Evolutionary conservation across 2,888 invertebrate genomes (phyloP), one percentile per base, ranked within the genome.

Genomic region (Scaptodrosophila latifasciaeformis): DNA sequence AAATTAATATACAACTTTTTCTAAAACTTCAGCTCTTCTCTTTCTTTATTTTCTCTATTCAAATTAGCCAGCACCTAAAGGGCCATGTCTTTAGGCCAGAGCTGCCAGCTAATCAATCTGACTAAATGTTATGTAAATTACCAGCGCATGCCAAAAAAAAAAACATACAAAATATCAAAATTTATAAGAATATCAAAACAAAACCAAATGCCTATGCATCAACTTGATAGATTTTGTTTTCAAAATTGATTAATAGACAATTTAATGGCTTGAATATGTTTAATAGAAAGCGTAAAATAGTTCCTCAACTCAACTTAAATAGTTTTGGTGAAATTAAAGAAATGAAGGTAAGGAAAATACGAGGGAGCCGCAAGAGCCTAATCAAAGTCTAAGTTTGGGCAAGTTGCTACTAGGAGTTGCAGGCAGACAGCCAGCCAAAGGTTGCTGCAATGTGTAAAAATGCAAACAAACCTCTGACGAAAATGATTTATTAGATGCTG

Each of bases 401-500:
- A n/a, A n/a, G n/a, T n/a, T n/a, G n/a, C 37, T 10, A 17, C 17
- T 17, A 37, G 17, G 17, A 37, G 37, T 37, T 37, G 15, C 37
- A 37, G 27, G 13, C 44, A 30, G 27, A 44, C 13, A 17, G 15
- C 6, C 15, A 9, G 24, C 24, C 2, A 19, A 44, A 29, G 27
- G 24, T 24, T 24, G 24, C 24, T 43, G 43, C 37, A 40, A 42
- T 51, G 53, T 50, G 45, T 49, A 50, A 60, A 55, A 70, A 64
- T 61, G 69, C 65, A 75, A 71, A 64, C 67, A 65, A 66, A 75
- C 58, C 51, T 66, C 60, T 68, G 64, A 70, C 72, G 65, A 65
- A 71, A 65, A 77, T 78, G 76, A 77, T 77, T 77, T 78, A 77
- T 77, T 78, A 72, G 72, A 65, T 53, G 68, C 54, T 68, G 70